Conservation (phyloP, 2,113 vertebrate genomes). For the Brachyhypopomus gauderio region DNA sequence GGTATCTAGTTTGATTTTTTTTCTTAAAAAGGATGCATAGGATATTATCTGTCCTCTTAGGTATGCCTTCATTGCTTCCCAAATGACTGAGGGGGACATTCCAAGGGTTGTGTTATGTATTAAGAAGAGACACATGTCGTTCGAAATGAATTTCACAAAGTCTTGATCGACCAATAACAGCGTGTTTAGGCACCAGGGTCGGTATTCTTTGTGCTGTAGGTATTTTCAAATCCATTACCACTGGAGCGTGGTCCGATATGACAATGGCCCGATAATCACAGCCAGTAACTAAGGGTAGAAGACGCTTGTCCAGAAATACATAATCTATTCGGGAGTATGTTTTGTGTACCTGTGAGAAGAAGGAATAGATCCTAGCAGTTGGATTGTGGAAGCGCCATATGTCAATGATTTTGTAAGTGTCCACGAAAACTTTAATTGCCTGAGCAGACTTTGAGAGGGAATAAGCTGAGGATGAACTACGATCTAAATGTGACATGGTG, state of each 20-base stretch:
- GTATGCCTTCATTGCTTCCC: constrained; percentile 35
- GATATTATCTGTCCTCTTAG: constrained; percentile 37
- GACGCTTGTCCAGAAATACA: background rate
- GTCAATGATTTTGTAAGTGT: background rate
- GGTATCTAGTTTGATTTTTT: background rate
- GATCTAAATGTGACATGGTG: background rate
- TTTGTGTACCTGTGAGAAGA: background rate
- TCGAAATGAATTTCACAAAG: background rate
- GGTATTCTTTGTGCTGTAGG: background rate
- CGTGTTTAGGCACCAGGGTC: background rate
- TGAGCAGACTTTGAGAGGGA: no score
- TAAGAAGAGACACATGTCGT: background rate
- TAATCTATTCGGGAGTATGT: background rate
- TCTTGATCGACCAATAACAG: background rate
- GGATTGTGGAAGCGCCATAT: no score
- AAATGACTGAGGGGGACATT: constrained; percentile 4
- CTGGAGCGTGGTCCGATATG: background rate
- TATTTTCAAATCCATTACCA: background rate
- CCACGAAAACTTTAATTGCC: no score
- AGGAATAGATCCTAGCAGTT: background rate
- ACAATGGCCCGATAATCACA: background rate
- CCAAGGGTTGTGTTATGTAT: background rate
- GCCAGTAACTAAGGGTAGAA: background rate
- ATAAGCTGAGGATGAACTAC: background rate
- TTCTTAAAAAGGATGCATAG: constrained; percentile 1